phyloP scores from a whole-genome alignment of 1,140 invertebrate species.

The Nebria ingens region DNA sequence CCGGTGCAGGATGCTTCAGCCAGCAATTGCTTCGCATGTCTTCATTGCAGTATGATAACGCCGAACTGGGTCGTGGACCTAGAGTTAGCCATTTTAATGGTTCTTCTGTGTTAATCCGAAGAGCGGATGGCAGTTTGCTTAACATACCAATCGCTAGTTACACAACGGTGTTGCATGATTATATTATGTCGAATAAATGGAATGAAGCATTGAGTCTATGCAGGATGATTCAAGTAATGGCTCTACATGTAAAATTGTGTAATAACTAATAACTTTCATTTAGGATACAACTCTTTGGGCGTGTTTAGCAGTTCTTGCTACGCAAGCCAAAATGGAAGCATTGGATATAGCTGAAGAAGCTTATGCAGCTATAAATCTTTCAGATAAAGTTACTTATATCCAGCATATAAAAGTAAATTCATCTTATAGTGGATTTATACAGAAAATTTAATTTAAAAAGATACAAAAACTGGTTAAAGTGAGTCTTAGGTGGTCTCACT shows the following conservation, averaged over 20 bases:
- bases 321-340: slow-evolving; percentile 54
- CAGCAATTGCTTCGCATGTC: slow-evolving; percentile 48
- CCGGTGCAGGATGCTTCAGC: slow-evolving; percentile 64
- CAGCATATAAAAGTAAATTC: slow-evolving; percentile 68
- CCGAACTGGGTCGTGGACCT: slow-evolving; percentile 71
- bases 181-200: slow-evolving; percentile 60
- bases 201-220: slow-evolving; percentile 67
- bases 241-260: slow-evolving; percentile 29
- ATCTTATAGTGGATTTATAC: no score
- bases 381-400: slow-evolving; percentile 86
- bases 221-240: slow-evolving; percentile 59
- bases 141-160: slow-evolving; percentile 44
- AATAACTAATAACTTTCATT: slow-evolving; percentile 29
- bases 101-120: slow-evolving; percentile 53
- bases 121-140: slow-evolving; percentile 43
- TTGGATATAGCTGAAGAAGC: slow-evolving; percentile 82
- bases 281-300: slow-evolving; percentile 82
- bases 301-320: slow-evolving; percentile 76
- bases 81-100: slow-evolving; percentile 67
- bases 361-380: slow-evolving; percentile 83
- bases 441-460: no score
- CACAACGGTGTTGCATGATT: slow-evolving; percentile 39
- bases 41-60: slow-evolving; percentile 36
- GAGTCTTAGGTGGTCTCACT: no score
- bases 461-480: no score